phyloP scores from a whole-genome alignment of 2,888 invertebrate species.

The Rotaria magnacalcarata region DNA sequence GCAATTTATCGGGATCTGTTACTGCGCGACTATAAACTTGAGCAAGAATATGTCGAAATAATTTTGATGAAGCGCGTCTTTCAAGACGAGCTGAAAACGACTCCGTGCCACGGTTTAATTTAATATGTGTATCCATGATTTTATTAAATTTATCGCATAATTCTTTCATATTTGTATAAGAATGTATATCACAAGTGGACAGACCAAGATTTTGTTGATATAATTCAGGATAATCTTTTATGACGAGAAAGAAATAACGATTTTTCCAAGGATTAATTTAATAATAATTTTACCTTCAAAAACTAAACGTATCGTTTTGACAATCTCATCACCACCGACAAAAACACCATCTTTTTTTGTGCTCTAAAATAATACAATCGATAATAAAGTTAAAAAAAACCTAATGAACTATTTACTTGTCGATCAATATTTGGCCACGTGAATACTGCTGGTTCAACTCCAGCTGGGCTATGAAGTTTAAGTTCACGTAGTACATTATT shows the following conservation, averaged over 20 bases:
- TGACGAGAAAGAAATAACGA: too few species aligned
- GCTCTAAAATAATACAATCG: not conserved
- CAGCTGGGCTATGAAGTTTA: conserved; percentile 91
- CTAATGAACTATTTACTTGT: not conserved
- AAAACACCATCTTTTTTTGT: conserved; percentile 19
- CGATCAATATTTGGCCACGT: conserved; percentile 74
- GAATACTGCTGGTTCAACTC: conserved; percentile 88
- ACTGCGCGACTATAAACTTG: conserved; percentile 97
- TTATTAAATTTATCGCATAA: conserved; percentile 89
- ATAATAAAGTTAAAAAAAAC: not conserved
- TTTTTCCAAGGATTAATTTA: not conserved
- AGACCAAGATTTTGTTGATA: conserved; percentile 14
- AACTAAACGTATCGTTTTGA: not conserved
- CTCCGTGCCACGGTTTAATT: conserved; percentile 32
- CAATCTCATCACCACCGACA: conserved; percentile 38
- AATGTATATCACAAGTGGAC: not conserved
- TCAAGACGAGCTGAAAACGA: conserved; percentile 7
- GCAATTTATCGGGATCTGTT: conserved; percentile 89
- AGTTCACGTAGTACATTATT: conserved; percentile 65
- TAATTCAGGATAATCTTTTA: conserved; percentile 4
- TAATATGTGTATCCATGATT: conserved; percentile 70
- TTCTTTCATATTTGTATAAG: conserved; percentile 81
- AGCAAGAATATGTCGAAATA: conserved; percentile 74
- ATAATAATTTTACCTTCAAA: not conserved
- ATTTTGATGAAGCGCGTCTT: conserved; percentile 15